Evolutionary conservation across 2,888 invertebrate species (phyloP).

Genomic region (Teleogryllus oceanicus): DNA sequence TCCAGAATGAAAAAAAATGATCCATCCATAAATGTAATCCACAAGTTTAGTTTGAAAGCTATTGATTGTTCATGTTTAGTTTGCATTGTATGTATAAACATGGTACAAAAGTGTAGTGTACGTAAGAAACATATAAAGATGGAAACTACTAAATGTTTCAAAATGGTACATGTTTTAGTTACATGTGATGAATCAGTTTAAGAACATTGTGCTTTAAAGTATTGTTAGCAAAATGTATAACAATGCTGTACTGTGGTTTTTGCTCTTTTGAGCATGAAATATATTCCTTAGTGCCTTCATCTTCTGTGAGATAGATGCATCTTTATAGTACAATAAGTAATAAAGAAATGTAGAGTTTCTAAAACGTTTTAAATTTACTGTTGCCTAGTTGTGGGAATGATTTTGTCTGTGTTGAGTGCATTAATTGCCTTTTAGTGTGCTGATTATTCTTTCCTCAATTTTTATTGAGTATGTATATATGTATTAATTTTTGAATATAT

Average conservation of each 20-base stretch:
- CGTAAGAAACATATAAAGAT: no score
- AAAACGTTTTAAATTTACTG: neutral
- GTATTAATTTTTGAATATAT: no score
- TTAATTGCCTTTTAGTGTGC: neutral
- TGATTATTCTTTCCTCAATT: no score
- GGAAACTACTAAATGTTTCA: no score
- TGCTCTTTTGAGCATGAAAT: slow-evolving; percentile 11
- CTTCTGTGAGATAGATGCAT: slow-evolving; percentile 18
- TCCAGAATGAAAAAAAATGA: no score
- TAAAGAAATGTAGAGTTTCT: neutral
- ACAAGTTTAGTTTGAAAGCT: no score
- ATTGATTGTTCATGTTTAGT: neutral
- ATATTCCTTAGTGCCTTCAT: slow-evolving; percentile 18
- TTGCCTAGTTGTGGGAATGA: neutral
- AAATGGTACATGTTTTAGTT: no score
- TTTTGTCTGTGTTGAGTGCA: neutral
- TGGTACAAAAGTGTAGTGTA: neutral
- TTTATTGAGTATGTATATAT: no score
- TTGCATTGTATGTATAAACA: neutral
- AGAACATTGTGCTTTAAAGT: no score
- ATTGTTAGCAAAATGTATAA: neutral
- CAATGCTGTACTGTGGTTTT: neutral
- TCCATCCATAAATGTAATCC: no score
- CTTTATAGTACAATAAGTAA: slow-evolving; percentile 18
- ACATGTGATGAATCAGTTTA: no score